Base-by-base conservation (phyloP, 2,888 invertebrate genomes). In the Apamea anceps region DNA sequence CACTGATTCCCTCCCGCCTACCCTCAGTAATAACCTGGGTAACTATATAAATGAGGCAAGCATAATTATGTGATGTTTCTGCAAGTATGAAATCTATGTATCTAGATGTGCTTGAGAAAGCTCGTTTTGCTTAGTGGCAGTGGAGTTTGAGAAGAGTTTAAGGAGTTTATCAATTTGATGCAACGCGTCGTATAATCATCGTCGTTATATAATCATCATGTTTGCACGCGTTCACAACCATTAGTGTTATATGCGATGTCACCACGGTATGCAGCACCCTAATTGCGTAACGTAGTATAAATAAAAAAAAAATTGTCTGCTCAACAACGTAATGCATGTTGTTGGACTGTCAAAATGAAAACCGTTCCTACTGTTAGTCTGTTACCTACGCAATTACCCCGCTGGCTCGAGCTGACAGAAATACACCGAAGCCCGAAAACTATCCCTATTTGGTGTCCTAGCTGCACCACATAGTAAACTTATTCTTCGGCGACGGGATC, bases 401-500 rank as follows among this genome's bases (percentile, higher is more conserved):
- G 57, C 25, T 25, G 57, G 57, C n/a, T 25, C 13, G 1, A 60
- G n/a, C 12, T 12, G 1, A 60, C n/a, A n/a, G 12, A 60, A 12
- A 57, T 12, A 57, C 10, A 25, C 10, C 25, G 57, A n/a, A 60
- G 12, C n/a, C 57, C 57, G 1, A 57, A 57, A 57, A 25, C 57
- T n/a, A 10, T n/a, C 0, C 25, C 12, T n/a, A 12, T n/a, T 5
- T 12, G 57, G 57, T 60, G 57, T 60, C 57, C 12, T 60, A 48
- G 85, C 89, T 85, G 65, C 45, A 21, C 37, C 45, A 1, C 4
- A 1, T 60, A 71, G 28, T 1, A 28, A 12, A 45, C 28, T 79
- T 89, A 85, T 15, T 91, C 91, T 88, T n/a, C 74, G 85, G 2
- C 62, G 28, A 7, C 71, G 77, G 81, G 81, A 77, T 72, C 85